These are phyloP conservation scores for Selene dorsalis DNA, from an alignment of 2,797 vertebrate genomes.

Conservation along the genomic window DNA sequence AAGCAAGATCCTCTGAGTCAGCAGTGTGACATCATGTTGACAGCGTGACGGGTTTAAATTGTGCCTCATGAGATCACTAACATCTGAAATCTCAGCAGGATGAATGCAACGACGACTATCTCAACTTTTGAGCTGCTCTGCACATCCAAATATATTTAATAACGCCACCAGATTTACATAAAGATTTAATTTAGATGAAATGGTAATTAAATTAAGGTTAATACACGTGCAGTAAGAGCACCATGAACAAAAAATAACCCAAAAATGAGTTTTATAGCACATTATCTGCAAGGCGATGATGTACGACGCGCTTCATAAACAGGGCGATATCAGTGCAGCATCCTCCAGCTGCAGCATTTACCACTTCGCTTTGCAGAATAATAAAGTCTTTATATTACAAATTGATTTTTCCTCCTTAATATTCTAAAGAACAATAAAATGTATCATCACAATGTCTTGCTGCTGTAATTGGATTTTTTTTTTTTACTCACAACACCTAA, in stretches of 20 bases:
- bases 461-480: constrained; percentile 31
- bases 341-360: constrained; percentile 2
- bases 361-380: neutral
- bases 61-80: constrained; percentile 18
- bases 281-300: neutral
- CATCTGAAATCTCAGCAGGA: neutral
- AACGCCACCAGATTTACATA: neutral
- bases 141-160: neutral
- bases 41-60: constrained; percentile 19
- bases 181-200: neutral
- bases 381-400: constrained; percentile 7
- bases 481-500: neutral
- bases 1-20: constrained; percentile 23
- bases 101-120: neutral
- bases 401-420: constrained; percentile 22
- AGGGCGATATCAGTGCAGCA: neutral
- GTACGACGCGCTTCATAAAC: neutral
- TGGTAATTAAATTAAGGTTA: neutral
- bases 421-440: constrained; percentile 15
- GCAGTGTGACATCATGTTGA: constrained; percentile 39
- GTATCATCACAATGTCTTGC: constrained; percentile 17
- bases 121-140: neutral
- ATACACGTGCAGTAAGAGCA: no score
- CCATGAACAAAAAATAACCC: neutral
- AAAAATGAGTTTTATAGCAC: neutral